Evolutionary conservation across 1,140 invertebrate species (phyloP).

Genomic region (Papilio xuthus): DNA sequence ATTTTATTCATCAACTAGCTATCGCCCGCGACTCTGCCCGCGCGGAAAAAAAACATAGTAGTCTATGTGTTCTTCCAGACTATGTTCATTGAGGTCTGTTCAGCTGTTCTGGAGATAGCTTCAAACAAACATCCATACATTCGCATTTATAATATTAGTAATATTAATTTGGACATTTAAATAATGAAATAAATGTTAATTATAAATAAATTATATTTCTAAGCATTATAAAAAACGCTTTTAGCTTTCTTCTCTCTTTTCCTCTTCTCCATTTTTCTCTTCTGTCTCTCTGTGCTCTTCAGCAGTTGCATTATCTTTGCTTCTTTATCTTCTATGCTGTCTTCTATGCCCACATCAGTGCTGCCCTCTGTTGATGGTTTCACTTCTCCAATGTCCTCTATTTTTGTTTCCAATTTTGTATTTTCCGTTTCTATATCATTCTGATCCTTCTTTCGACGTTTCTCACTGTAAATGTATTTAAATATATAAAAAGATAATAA

Average conservation of each 20-base stretch:
- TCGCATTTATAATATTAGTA: no score
- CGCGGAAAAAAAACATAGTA: no score
- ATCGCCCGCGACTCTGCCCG: no score
- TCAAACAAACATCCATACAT: no score
- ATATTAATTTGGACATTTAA: not conserved
- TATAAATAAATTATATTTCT: slow-evolving; percentile 44
- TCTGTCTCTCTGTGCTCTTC: slow-evolving; percentile 73
- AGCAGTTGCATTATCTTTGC: slow-evolving; percentile 69
- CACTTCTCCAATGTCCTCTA: slow-evolving; percentile 47
- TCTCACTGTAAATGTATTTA: slow-evolving; percentile 53
- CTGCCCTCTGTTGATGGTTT: slow-evolving; percentile 60
- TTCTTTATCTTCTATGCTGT: slow-evolving; percentile 42
- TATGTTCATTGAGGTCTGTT: no score
- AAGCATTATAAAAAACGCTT: slow-evolving; percentile 75
- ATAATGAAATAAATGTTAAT: slow-evolving; percentile 29
- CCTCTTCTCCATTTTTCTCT: slow-evolving; percentile 66
- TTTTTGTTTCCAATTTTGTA: slow-evolving; percentile 29
- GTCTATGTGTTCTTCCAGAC: no score
- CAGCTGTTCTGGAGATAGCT: no score
- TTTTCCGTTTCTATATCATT: not conserved
- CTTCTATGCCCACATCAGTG: slow-evolving; percentile 45
- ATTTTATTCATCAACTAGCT: no score
- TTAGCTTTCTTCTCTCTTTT: slow-evolving; percentile 75
- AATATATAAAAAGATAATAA: no score
- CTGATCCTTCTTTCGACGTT: slow-evolving; percentile 48